Percentiles rank a stretch among this genome's conserved stretches.
phyloP scores from a whole-genome alignment of 2,888 invertebrate species.

The Phaedon cochleariae region DNA sequence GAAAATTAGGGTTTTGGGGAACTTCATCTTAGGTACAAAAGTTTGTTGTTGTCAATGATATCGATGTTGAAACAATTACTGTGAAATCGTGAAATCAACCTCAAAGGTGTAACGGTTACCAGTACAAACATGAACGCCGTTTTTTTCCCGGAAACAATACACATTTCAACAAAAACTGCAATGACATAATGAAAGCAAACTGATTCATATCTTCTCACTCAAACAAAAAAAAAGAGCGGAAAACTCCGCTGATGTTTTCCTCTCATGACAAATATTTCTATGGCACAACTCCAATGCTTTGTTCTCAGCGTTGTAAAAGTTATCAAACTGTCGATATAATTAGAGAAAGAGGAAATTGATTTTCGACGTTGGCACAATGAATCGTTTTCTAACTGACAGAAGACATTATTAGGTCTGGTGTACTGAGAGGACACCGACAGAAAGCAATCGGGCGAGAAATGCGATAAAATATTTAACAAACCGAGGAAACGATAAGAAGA shows the following conservation, averaged over 20 bases:
- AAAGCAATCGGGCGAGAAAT: background rate
- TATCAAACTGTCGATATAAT: constrained; percentile 37
- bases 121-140: too few relatives aligned
- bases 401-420: constrained; percentile 28
- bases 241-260: background rate
- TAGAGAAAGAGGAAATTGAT: constrained; percentile 34
- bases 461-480: background rate
- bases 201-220: background rate
- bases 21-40: too few relatives aligned
- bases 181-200: background rate
- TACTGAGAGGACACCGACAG: constrained; percentile 1
- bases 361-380: constrained; percentile 26
- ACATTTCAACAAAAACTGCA: background rate
- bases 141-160: too few relatives aligned
- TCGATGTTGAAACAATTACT: too few relatives aligned
- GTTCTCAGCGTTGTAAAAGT: constrained; percentile 22
- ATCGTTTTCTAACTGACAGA: constrained; percentile 28
- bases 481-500: background rate
- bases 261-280: constrained; percentile 11
- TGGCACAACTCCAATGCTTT: constrained; percentile 12
- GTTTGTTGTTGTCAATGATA: too few relatives aligned
- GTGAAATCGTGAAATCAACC: too few relatives aligned
- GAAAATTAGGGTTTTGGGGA: too few relatives aligned
- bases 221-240: background rate
- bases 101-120: too few relatives aligned